Evolutionary conservation across 37 sponge, comb jelly and placozoan genomes (phyloP).

Genomic region (Lycopodina hypogea): DNA sequence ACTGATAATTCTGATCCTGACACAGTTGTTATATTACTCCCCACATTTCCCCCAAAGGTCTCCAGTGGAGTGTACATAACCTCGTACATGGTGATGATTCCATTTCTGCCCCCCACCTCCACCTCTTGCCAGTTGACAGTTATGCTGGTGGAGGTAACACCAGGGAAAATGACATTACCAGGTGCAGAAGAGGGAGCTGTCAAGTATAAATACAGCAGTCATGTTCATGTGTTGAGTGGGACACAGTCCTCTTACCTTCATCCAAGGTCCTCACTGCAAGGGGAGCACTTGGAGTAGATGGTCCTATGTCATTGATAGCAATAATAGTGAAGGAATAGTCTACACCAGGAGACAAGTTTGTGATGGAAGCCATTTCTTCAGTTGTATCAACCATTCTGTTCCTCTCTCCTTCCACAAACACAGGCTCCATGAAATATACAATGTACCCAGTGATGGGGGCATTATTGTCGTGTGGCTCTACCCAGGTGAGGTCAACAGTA

Average conservation of each 20-base stretch:
- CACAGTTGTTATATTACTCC: not conserved
- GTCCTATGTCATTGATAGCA: constrained; percentile 55
- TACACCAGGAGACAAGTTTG: constrained; percentile 46
- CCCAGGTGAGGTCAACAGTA: constrained; percentile 22
- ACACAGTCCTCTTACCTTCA: constrained; percentile 36
- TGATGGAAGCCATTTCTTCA: constrained; percentile 19
- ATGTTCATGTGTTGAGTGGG: not conserved
- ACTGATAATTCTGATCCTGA: not conserved
- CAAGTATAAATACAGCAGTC: not conserved
- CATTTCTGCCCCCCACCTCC: constrained; percentile 23
- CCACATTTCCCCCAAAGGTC: constrained; percentile 17
- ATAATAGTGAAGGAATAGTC: constrained; percentile 48
- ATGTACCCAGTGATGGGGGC: constrained; percentile 48
- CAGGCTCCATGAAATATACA: constrained; percentile 27
- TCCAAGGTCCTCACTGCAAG: constrained; percentile 29
- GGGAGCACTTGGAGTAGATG: constrained; percentile 36
- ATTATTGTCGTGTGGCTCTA: constrained; percentile 62
- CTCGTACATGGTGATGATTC: constrained; percentile 53
- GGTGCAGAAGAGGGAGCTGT: constrained; percentile 31
- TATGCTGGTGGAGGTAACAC: constrained; percentile 24
- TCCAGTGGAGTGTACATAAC: constrained; percentile 36
- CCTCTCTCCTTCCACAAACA: constrained; percentile 14
- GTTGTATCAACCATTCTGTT: not conserved
- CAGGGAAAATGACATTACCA: not conserved
- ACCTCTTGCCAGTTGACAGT: constrained; percentile 22